Conservation (phyloP, 2,888 invertebrate genomes). For the Matsumyia berberina region DNA sequence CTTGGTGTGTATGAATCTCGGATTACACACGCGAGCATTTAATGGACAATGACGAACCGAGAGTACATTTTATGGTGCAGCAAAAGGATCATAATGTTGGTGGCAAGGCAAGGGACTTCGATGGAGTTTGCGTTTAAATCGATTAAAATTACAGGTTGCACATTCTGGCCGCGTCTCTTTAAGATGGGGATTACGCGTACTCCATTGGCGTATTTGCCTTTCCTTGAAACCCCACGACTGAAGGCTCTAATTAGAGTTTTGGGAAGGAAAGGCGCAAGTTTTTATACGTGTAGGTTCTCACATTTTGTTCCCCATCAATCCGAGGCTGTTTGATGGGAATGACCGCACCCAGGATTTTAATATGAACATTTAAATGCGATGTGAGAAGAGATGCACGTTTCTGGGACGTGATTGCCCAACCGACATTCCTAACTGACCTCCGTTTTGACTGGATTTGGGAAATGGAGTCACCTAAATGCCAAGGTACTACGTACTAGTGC, state of each 20-base stretch:
- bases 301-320: conserved; percentile 28
- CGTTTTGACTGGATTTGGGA: too few relatives aligned
- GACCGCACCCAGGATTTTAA: conserved; percentile 1
- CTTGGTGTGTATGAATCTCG: conserved; percentile 46
- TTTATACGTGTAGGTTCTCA: conserved; percentile 24
- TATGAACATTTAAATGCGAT: neutral
- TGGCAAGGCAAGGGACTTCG: too few relatives aligned
- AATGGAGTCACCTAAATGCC: too few relatives aligned
- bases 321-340: neutral
- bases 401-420: neutral
- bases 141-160: conserved; percentile 54
- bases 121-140: conserved; percentile 42
- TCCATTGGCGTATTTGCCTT: conserved; percentile 14
- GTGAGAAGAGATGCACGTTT: too few relatives aligned
- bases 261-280: conserved; percentile 2
- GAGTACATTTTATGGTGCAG: conserved; percentile 36
- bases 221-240: neutral
- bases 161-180: conserved; percentile 15
- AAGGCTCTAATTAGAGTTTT: conserved; percentile 35
- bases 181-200: conserved; percentile 8
- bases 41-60: conserved; percentile 39
- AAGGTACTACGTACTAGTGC: too few relatives aligned
- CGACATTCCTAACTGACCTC: too few relatives aligned
- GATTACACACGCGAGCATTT: conserved; percentile 48
- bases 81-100: conserved; percentile 10